Base-by-base conservation (phyloP, 2,888 invertebrate genomes). In the Acrobasis suavella region DNA sequence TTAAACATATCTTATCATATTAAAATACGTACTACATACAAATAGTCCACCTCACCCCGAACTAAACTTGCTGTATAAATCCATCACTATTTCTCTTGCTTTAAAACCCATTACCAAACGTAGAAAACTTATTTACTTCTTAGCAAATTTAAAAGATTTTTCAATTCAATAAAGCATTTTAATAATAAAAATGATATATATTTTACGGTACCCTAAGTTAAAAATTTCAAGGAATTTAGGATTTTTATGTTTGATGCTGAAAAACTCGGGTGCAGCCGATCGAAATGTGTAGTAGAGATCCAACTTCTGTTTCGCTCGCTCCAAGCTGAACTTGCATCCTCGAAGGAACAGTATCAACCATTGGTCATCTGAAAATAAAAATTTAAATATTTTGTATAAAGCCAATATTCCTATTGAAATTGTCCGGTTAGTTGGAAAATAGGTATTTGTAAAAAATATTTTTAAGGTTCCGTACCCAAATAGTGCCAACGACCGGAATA, bases 301-400 rank as follows among this genome's bases (percentile, higher is more conserved):
- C 7, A 95, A 64, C 75, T 94, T 95, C 65, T 92, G 86, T 74
- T 95, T 95, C 1, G 93, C 85, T 60, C 90, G 83, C 70, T 94
- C 94, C 71, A 95, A 72, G 65, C 94, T 94, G 74, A 89, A 94
- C 79, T 95, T 95, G 71, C 94, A 93, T 32, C 95, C 94, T 14
- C 95, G 87, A 52, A 95, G 78, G 76, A 94, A 95, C 6, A 92
- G 82, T 2, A 93, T 75, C 39, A 95, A 72, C 85, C 93, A 94
- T 79, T 95, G 94, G 68, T 95, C 94, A 78, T 94, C 94, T 93
- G 75, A 42, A 42, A 50, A 54, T 32, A 0, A 16, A 15, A 6
- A 10, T 50, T 1, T 16, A 50, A 32, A 32, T 7, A 32, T 32
- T 32, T 32, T 32, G 32, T 32, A 32, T 32, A 32, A 32, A 32